These are phyloP conservation scores for Psilopsiagon aurifrons DNA, from an alignment of 2,113 vertebrate genomes.

Conservation along the genomic window DNA sequence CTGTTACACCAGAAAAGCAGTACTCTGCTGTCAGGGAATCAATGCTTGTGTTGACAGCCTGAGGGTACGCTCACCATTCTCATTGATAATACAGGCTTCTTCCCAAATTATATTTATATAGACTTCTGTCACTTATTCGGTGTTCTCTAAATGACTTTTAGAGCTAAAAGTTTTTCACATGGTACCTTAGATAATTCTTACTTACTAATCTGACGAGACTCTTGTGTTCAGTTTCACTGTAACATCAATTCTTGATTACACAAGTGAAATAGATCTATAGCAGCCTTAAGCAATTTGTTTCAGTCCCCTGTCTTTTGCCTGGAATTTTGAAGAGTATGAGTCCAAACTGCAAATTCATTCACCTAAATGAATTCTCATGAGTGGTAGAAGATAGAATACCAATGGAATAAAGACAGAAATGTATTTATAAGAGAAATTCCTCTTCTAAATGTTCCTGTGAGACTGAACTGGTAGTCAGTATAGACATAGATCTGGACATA, in stretches of 20 bases:
- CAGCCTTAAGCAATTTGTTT: background rate
- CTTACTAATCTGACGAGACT: background rate
- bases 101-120: constrained; percentile 41
- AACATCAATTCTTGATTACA: background rate
- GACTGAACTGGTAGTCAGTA: background rate
- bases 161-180: background rate
- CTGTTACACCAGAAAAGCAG: background rate
- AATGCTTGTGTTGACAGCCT: constrained; percentile 29
- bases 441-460: background rate
- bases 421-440: background rate
- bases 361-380: background rate
- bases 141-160: constrained; percentile 16
- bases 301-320: background rate
- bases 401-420: background rate
- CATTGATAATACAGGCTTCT: background rate
- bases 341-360: background rate
- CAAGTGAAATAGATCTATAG: background rate
- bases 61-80: background rate
- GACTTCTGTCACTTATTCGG: constrained; percentile 15
- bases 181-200: constrained; percentile 1
- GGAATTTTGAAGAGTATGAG: background rate
- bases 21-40: constrained; percentile 7
- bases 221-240: background rate
- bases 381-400: background rate
- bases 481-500: background rate